Evolutionary conservation across 2,888 invertebrate genomes (phyloP).

Genomic region (Drosophila pegasa): DNA sequence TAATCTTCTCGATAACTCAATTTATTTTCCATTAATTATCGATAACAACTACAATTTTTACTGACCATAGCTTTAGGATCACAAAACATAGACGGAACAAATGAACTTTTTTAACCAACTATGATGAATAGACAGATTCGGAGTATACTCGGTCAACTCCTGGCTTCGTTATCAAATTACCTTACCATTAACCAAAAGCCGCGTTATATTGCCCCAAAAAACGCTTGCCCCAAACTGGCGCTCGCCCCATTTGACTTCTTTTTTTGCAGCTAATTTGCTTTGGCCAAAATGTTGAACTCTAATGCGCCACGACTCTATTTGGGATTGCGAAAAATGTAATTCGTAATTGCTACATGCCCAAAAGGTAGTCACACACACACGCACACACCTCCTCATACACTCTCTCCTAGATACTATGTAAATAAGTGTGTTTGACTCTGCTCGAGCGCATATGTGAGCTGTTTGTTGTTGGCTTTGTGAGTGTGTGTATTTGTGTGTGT

Average conservation of each 20-base stretch:
- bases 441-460: slow-evolving; percentile 49
- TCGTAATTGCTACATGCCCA: slow-evolving; percentile 41
- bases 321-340: slow-evolving; percentile 37
- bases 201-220: too few species aligned
- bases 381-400: not conserved
- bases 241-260: not conserved
- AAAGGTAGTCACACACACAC: slow-evolving; percentile 4
- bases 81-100: too few species aligned
- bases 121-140: too few species aligned
- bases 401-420: slow-evolving; percentile 16
- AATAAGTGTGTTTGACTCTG: slow-evolving; percentile 22
- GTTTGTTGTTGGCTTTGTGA: slow-evolving; percentile 37
- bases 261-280: slow-evolving; percentile 28
- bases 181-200: too few species aligned
- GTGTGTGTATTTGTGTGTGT: slow-evolving; percentile 26
- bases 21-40: too few species aligned
- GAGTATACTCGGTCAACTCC: too few species aligned
- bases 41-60: too few species aligned
- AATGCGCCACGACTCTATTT: slow-evolving; percentile 21
- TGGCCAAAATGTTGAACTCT: slow-evolving; percentile 32
- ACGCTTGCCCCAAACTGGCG: too few species aligned
- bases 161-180: too few species aligned
- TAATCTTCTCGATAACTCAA: too few species aligned
- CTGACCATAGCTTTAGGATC: too few species aligned
- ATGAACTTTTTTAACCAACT: too few species aligned